A percentile compares a stretch with the other conserved stretches of the same genome.
phyloP scores from a whole-genome alignment of 30 jellyfish, hydroid and myxozoan genomes.

The Clytia hemisphaerica region DNA sequence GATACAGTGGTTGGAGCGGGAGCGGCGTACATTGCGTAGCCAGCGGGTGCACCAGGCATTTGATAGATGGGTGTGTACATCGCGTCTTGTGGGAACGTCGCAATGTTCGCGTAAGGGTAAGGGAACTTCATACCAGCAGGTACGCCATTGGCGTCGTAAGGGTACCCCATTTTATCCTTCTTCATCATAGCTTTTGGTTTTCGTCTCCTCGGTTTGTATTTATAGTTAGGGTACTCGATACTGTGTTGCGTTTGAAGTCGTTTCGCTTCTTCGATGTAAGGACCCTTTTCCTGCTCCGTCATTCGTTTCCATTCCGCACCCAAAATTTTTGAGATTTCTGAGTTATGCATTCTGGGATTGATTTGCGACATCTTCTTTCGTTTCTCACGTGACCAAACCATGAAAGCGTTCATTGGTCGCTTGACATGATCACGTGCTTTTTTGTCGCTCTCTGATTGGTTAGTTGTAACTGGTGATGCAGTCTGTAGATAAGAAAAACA shows the following conservation, averaged over 20 bases:
- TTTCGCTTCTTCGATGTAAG: conserved; percentile 96
- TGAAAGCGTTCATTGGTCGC: conserved; percentile 99
- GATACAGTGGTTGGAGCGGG: conserved; percentile 33
- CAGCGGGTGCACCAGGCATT: conserved; percentile 76
- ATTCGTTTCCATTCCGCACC: conserved; percentile 99
- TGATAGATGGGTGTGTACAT: conserved; percentile 92
- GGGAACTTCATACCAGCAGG: conserved; percentile 87
- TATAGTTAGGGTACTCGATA: conserved; percentile 95
- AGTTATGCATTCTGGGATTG: conserved; percentile 98
- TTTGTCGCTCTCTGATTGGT: too few species aligned
- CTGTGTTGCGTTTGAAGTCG: conserved; percentile 96
- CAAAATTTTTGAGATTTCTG: conserved; percentile 91
- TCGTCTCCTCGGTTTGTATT: conserved; percentile 94
- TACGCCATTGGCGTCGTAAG: conserved; percentile 86
- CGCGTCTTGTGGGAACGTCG: conserved; percentile 80
- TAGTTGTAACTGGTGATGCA: too few species aligned
- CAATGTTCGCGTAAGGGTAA: conserved; percentile 80
- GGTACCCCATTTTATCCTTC: conserved; percentile 94
- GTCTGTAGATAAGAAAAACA: too few species aligned
- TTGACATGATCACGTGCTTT: conserved; percentile 97
- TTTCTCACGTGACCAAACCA: conserved; percentile 98
- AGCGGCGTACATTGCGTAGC: conserved; percentile 68
- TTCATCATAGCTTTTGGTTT: conserved; percentile 85
- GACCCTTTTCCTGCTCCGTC: conserved; percentile 79
- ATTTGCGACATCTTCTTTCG: conserved; percentile 94